These are phyloP conservation scores for Conops quadrifasciatus DNA, from an alignment of 2,888 invertebrate genomes.

Conservation along the genomic window DNA sequence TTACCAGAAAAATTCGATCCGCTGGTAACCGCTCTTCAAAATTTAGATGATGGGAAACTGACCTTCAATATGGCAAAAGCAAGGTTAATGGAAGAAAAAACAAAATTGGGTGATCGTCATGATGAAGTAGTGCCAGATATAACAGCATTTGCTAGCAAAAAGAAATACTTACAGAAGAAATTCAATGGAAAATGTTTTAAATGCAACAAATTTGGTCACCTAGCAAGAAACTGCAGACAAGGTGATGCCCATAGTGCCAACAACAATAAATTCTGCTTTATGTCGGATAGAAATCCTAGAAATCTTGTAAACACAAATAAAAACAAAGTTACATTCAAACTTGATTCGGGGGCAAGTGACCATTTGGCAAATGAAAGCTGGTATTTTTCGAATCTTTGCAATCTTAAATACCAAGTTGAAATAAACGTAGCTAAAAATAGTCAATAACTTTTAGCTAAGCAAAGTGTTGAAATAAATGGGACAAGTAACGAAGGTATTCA, in stretches of 20 bases:
- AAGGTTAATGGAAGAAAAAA: background rate
- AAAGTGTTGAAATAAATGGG: background rate
- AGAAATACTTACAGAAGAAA: background rate
- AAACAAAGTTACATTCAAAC: too few species aligned
- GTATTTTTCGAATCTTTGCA: background rate
- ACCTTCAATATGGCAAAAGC: background rate
- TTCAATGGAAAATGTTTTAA: conserved; percentile 2
- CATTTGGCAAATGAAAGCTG: too few species aligned
- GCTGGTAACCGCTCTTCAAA: conserved; percentile 19
- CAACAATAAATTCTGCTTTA: too few species aligned
- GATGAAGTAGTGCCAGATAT: background rate
- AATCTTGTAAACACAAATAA: too few species aligned
- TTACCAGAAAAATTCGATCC: conserved; percentile 33
- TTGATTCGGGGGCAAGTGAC: background rate
- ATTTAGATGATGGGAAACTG: conserved; percentile 8
- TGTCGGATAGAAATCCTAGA: too few species aligned
- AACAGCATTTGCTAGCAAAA: background rate
- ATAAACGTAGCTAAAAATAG: background rate
- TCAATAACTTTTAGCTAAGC: background rate
- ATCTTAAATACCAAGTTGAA: background rate
- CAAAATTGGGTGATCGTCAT: background rate
- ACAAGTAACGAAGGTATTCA: too few species aligned
- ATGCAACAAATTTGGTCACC: conserved; percentile 14
- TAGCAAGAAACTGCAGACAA: background rate
- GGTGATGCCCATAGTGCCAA: too few species aligned